Percentiles rank a stretch among this genome's conserved stretches.
phyloP scores from a whole-genome alignment of 1,140 invertebrate species.

The Drosophila kepulauana region DNA sequence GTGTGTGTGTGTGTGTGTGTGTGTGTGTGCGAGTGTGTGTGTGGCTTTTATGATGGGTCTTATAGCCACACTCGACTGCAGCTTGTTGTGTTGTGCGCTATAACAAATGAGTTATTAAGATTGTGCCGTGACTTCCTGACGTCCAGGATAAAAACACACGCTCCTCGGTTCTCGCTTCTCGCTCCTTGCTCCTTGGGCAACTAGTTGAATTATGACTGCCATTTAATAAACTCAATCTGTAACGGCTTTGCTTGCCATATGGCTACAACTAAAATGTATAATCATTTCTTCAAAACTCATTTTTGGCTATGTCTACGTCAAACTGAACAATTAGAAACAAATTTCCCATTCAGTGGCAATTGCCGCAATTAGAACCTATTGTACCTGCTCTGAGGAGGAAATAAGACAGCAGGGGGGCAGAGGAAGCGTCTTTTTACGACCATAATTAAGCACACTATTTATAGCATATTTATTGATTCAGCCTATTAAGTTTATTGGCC shows the following conservation, averaged over 20 bases:
- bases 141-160: not conserved
- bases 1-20: constrained; percentile 7
- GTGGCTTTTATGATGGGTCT: constrained; percentile 60
- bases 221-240: constrained; percentile 38
- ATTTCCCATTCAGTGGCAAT: constrained; percentile 38
- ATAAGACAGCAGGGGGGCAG: not conserved
- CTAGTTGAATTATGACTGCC: constrained; percentile 33
- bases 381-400: constrained; percentile 32
- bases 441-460: constrained; percentile 50
- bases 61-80: constrained; percentile 77
- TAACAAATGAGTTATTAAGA: constrained; percentile 78
- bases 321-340: constrained; percentile 47
- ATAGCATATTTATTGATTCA: constrained; percentile 62
- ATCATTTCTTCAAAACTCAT: constrained; percentile 35
- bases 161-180: too few relatives aligned
- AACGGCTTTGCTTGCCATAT: constrained; percentile 50
- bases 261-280: constrained; percentile 21
- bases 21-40: not conserved
- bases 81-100: constrained; percentile 53
- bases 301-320: constrained; percentile 15
- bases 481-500: constrained; percentile 31
- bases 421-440: constrained; percentile 10
- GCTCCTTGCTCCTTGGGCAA: not conserved
- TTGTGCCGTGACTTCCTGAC: constrained; percentile 44
- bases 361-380: constrained; percentile 60